A percentile compares a stretch with the other conserved stretches of the same genome.
These are phyloP conservation scores for Seriola aureovittata DNA, from an alignment of 2,113 vertebrate species.

Conservation along the genomic window DNA sequence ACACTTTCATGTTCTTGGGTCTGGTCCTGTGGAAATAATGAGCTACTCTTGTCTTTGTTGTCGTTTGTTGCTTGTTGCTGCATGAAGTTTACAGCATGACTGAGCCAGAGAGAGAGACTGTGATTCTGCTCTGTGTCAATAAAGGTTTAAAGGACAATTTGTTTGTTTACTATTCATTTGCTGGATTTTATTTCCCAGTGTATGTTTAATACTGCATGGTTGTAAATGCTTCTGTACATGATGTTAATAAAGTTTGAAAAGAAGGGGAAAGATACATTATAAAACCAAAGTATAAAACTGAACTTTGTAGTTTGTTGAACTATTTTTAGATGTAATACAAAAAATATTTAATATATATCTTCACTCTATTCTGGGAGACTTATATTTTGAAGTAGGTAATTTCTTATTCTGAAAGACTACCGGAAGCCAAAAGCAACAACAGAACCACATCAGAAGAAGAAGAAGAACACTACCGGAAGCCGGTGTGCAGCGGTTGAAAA, in stretches of 20 bases:
- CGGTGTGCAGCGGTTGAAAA: not conserved
- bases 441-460: too few relatives aligned
- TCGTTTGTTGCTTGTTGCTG: not conserved
- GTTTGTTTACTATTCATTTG: not conserved
- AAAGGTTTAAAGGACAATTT: constrained; percentile 23
- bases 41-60: not conserved
- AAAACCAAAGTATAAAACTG: too few relatives aligned
- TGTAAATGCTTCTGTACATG: too few relatives aligned
- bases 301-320: too few relatives aligned
- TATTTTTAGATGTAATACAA: too few relatives aligned
- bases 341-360: not conserved
- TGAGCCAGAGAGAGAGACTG: not conserved
- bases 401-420: constrained; percentile 18
- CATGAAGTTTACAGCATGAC: not conserved
- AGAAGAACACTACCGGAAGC: constrained; percentile 11
- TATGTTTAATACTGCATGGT: too few relatives aligned
- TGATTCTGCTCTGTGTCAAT: constrained; percentile 30
- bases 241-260: too few relatives aligned
- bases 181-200: too few relatives aligned
- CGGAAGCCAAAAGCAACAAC: constrained; percentile 16
- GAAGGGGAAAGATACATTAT: too few relatives aligned
- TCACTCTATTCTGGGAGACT: not conserved
- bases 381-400: constrained; percentile 16
- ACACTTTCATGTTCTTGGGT: not conserved
- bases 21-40: not conserved